Evolutionary conservation across 2,888 invertebrate genomes (phyloP).

Genomic region (Escarpia spicata): DNA sequence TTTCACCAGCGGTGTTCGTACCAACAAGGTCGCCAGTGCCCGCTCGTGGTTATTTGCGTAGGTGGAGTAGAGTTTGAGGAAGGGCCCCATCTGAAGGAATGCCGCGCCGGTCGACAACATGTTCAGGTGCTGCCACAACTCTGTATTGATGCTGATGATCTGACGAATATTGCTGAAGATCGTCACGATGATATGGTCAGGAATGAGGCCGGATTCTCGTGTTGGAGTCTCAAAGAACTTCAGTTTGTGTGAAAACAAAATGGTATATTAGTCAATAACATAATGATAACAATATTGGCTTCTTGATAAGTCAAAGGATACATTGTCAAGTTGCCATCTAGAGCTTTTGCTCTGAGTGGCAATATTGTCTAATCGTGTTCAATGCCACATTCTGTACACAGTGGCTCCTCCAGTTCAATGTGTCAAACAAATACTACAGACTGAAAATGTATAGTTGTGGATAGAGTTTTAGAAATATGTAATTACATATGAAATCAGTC

Average conservation of each 20-base stretch:
- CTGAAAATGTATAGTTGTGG: no score
- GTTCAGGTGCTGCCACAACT: conserved; percentile 61
- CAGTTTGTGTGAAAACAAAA: not conserved
- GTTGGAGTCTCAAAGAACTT: conserved; percentile 63
- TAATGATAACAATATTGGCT: no score
- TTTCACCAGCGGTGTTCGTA: conserved; percentile 53
- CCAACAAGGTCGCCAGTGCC: conserved; percentile 73
- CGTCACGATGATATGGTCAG: conserved; percentile 53
- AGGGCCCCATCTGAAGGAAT: conserved; percentile 79
- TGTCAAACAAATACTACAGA: not conserved
- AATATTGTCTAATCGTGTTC: no score
- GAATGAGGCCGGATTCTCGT: conserved; percentile 53
- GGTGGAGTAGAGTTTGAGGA: conserved; percentile 80
- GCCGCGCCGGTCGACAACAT: conserved; percentile 73
- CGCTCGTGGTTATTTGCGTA: conserved; percentile 80
- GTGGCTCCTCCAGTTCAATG: not conserved
- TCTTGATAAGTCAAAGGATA: no score
- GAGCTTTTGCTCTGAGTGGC: no score
- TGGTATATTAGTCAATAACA: not conserved
- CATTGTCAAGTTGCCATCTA: no score
- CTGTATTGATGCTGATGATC: conserved; percentile 66
- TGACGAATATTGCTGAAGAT: conserved; percentile 64
- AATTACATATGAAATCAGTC: no score
- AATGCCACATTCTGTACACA: not conserved
- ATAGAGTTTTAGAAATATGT: no score